Percentiles rank a stretch among this genome's conserved stretches.
Evolutionary conservation across 2,113 vertebrate species (phyloP).

Genomic region (Loxodonta africana): DNA sequence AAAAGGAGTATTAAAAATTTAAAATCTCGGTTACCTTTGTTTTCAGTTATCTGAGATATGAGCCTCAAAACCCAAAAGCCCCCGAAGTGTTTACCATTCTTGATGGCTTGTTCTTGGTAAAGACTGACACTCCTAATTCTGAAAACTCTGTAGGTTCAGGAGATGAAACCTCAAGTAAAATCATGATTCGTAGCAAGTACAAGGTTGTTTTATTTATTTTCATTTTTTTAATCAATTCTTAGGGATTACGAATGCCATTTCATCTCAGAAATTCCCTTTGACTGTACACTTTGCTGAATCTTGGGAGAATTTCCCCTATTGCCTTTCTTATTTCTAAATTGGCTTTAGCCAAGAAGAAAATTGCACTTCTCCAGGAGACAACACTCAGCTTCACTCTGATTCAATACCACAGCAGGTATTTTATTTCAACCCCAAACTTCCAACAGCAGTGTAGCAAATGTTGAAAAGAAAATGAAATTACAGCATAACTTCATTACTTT

Average conservation of each 20-base stretch:
- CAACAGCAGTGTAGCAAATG: not conserved
- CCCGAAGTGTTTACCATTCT: not conserved
- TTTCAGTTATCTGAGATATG: not conserved
- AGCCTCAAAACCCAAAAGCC: not conserved
- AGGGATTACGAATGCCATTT: slow-evolving; percentile 65
- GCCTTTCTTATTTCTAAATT: slow-evolving; percentile 59
- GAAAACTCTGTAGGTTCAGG: slow-evolving; percentile 72
- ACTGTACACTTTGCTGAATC: not conserved
- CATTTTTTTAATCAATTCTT: slow-evolving; percentile 63
- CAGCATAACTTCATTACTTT: slow-evolving; percentile 12
- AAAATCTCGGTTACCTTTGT: not conserved
- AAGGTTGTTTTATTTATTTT: not conserved
- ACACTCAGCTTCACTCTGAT: not conserved
- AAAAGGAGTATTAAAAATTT: not conserved
- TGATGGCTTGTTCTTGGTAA: not conserved
- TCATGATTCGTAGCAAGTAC: slow-evolving; percentile 5
- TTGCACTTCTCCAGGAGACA: not conserved
- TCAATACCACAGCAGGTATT: not conserved
- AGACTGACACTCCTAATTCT: slow-evolving; percentile 1
- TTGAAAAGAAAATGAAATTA: slow-evolving; percentile 58
- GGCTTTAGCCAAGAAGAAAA: slow-evolving; percentile 55
- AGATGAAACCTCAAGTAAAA: slow-evolving; percentile 34
- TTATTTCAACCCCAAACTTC: slow-evolving; percentile 47
- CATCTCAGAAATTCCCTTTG: slow-evolving; percentile 30
- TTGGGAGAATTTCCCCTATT: not conserved